Conservation (phyloP, 92 coral and sea anemone genomes). For the Zoanthus sociatus region DNA sequence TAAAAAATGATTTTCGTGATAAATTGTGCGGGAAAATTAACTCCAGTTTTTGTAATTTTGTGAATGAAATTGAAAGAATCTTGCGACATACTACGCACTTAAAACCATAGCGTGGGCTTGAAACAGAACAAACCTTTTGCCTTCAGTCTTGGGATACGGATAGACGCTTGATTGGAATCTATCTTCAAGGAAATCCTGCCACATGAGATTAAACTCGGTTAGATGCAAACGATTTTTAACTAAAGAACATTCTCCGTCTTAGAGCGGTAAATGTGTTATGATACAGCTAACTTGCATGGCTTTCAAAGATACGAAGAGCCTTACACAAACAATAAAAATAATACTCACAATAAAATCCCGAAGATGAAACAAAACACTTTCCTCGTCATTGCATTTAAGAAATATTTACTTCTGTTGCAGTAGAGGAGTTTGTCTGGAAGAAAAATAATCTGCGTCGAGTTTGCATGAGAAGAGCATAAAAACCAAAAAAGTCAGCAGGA, state of each 20-base stretch:
- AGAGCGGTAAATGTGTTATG: background rate
- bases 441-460: background rate
- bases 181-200: slow-evolving; percentile 23
- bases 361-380: background rate
- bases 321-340: background rate
- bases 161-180: background rate
- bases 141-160: background rate
- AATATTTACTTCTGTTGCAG: background rate
- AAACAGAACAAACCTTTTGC: slow-evolving; percentile 2
- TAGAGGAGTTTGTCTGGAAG: background rate
- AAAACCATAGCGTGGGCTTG: background rate
- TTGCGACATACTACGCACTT: background rate
- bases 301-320: background rate
- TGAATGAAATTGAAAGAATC: background rate
- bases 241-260: background rate
- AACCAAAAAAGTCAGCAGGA: slow-evolving; percentile 22
- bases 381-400: slow-evolving; percentile 6
- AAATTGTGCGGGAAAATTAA: background rate
- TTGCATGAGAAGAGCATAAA: background rate
- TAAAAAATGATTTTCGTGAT: background rate
- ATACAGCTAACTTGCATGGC: slow-evolving; percentile 4
- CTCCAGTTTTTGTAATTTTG: background rate
- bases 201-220: background rate
- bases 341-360: slow-evolving; percentile 29
- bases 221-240: background rate